phyloP scores from a whole-genome alignment of 2,888 invertebrate genomes.

The Scaptomyza caliginosa region DNA sequence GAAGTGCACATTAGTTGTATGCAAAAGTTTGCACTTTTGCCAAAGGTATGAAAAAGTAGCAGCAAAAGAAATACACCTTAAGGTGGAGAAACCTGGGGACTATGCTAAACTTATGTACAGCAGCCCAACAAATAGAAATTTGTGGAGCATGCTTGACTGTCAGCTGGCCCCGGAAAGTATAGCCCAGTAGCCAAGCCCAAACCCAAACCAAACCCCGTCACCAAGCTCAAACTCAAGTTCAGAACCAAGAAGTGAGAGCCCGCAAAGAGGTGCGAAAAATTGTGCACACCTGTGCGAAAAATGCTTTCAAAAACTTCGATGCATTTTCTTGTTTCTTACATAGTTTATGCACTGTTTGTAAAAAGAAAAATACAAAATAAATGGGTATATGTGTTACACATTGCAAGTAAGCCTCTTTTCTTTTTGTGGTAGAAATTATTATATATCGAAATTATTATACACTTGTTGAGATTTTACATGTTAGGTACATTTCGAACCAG shows the following conservation, averaged over 20 bases:
- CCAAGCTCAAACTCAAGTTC: neutral
- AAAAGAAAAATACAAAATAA: neutral
- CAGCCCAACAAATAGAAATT: slow-evolving; percentile 67
- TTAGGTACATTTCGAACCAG: no score
- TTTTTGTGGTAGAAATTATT: neutral
- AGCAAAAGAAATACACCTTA: slow-evolving; percentile 18
- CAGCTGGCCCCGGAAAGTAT: slow-evolving; percentile 56
- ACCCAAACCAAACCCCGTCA: neutral
- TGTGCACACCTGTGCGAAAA: slow-evolving; percentile 73
- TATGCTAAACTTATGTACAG: slow-evolving; percentile 59
- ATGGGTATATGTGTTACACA: neutral
- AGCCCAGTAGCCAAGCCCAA: slow-evolving; percentile 8
- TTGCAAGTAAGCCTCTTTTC: no score
- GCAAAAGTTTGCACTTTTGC: slow-evolving; percentile 67
- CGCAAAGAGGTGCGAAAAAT: slow-evolving; percentile 68
- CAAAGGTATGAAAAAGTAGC: slow-evolving; percentile 41
- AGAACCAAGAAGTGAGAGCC: slow-evolving; percentile 19
- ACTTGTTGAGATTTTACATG: no score
- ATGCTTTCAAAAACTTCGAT: slow-evolving; percentile 73
- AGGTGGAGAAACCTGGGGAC: neutral
- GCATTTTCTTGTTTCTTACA: slow-evolving; percentile 48
- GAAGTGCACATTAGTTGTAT: slow-evolving; percentile 79
- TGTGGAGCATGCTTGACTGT: slow-evolving; percentile 64
- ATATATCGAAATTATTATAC: no score
- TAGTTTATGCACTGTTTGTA: slow-evolving; percentile 2